These are phyloP conservation scores for Drepana arcuata DNA, from an alignment of 1,140 invertebrate species.

Conservation along the genomic window DNA sequence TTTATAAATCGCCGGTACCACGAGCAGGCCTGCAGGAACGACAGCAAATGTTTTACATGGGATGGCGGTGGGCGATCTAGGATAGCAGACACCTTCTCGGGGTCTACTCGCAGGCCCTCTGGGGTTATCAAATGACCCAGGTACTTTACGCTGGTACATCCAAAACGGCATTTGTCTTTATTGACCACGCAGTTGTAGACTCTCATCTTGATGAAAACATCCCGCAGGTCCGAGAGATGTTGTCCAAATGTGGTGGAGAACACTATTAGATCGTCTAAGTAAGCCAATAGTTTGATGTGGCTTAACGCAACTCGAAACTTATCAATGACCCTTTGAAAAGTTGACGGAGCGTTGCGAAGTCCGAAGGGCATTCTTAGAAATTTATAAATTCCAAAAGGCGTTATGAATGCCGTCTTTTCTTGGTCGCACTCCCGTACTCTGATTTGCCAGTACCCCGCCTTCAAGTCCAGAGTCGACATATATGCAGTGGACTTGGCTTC, in stretches of 20 bases:
- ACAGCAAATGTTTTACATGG: conserved; percentile 1
- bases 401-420: conserved; percentile 53
- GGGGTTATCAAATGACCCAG: conserved; percentile 11
- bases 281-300: conserved; percentile 10
- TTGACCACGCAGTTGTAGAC: conserved; percentile 8
- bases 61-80: background rate
- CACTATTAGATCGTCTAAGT: conserved; percentile 20
- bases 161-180: conserved; percentile 9
- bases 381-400: conserved; percentile 39
- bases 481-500: conserved; percentile 19
- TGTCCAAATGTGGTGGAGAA: conserved; percentile 6
- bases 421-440: conserved; percentile 23
- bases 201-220: conserved; percentile 1
- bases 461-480: conserved; percentile 43
- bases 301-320: conserved; percentile 1
- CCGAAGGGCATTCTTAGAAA: conserved; percentile 60
- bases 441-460: conserved; percentile 45
- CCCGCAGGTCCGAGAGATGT: conserved; percentile 6
- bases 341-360: conserved; percentile 27
- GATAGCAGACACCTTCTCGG: conserved; percentile 2
- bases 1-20: conserved; percentile 7
- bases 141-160: conserved; percentile 8
- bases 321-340: conserved; percentile 15
- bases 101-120: conserved; percentile 5
- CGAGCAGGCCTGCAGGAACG: conserved; percentile 4